These are phyloP conservation scores for Pyrgus malvae DNA, from an alignment of 2,888 invertebrate genomes.

Conservation along the genomic window DNA sequence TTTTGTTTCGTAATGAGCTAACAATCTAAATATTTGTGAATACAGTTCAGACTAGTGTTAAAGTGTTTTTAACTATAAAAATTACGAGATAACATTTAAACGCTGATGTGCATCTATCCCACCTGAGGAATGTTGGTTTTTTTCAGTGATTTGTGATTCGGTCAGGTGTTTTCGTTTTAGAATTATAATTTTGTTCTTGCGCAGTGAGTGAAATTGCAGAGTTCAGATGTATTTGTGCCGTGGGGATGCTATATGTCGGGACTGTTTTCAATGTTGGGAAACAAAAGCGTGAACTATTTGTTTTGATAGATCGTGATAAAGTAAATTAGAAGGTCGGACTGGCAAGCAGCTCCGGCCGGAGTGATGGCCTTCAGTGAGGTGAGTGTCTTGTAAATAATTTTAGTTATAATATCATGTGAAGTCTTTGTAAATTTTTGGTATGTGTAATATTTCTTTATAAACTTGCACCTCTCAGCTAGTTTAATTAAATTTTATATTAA, in stretches of 20 bases:
- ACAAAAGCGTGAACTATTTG: conserved; percentile 80
- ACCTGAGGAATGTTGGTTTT: conserved; percentile 85
- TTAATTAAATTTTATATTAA: background rate
- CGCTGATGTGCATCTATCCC: conserved; percentile 75
- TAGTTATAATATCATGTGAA: conserved; percentile 11
- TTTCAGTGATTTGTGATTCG: conserved; percentile 83
- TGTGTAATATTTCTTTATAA: conserved; percentile 20
- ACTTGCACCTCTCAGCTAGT: background rate
- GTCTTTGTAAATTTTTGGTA: conserved; percentile 23
- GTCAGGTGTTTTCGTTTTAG: conserved; percentile 82
- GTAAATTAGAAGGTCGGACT: conserved; percentile 76
- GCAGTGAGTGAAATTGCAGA: conserved; percentile 77
- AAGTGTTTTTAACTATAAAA: conserved; percentile 53
- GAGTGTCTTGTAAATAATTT: conserved; percentile 55
- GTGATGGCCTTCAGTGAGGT: conserved; percentile 91
- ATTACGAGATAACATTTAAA: conserved; percentile 44
- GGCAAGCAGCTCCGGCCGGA: conserved; percentile 81
- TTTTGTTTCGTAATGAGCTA: conserved; percentile 60
- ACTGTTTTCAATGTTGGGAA: conserved; percentile 80
- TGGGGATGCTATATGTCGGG: conserved; percentile 79
- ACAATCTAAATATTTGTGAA: conserved; percentile 49
- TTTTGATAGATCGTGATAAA: conserved; percentile 76
- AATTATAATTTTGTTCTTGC: conserved; percentile 79
- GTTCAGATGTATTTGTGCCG: conserved; percentile 79
- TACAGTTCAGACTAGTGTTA: conserved; percentile 50